Evolutionary conservation across 1,140 invertebrate species (phyloP).

Genomic region (Panonychus citri): DNA sequence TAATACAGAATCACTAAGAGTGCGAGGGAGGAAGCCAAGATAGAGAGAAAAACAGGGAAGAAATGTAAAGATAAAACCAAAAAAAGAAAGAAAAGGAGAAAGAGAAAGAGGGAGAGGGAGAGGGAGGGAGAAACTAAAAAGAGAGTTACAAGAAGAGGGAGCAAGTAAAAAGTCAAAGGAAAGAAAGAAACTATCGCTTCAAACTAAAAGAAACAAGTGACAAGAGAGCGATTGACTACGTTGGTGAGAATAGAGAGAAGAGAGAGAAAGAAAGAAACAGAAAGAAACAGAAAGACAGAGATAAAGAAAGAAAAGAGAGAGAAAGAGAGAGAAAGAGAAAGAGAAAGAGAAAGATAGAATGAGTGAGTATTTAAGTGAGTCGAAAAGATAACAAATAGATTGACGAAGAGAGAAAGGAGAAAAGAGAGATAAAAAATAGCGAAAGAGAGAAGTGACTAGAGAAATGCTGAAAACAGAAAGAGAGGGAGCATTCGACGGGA

Average conservation of each 20-base stretch:
- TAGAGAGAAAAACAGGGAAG: not conserved
- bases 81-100: not conserved
- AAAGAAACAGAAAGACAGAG: not conserved
- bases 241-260: not conserved
- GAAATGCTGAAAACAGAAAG: not conserved
- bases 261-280: not conserved
- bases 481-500: not conserved
- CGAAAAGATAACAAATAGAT: not conserved
- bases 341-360: not conserved
- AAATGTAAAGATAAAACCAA: not conserved
- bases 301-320: not conserved
- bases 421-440: not conserved
- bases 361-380: not conserved
- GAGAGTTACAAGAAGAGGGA: not conserved
- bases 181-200: not conserved
- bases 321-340: not conserved
- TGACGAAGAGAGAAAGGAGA: not conserved
- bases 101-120: not conserved
- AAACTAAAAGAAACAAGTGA: not conserved
- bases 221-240: not conserved
- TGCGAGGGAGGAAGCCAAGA: not conserved
- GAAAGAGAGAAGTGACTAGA: not conserved
- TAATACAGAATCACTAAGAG: not conserved
- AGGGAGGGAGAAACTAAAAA: not conserved
- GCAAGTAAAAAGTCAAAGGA: not conserved